Base-by-base conservation (phyloP, 1,140 invertebrate species). In the Mycetomoellerius zeteki region DNA sequence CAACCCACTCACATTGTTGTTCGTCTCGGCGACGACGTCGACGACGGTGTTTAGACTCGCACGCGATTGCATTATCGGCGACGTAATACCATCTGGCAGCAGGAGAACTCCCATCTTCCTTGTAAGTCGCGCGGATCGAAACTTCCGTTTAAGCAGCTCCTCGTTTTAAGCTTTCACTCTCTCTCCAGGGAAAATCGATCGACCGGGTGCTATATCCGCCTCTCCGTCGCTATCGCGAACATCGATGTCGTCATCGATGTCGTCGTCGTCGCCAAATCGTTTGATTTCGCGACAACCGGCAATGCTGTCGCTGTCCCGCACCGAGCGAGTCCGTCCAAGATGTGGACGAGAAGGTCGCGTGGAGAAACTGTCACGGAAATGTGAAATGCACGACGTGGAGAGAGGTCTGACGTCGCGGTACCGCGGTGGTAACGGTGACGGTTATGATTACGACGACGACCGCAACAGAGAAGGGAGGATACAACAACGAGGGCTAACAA, bases 61-160 rank as follows among this genome's bases (percentile, higher is more conserved):
- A 72, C 90, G 93, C 82, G 92, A 82, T 85, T 93, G 93, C 84
- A 91, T 82, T 62, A 84, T 43, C 62, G 62, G 62, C 64, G 89
- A 87, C 82, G 86, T 84, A 65, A 87, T 87, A 78, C 92, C 91
- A 88, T 94, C 93, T 58, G 92, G 87, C 88, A 95, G 92, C 89
- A 95, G 88, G 76, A 95, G 90, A 82, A 95, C 93, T 88, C 94
- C 94, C 94, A 95, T 95, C 85, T 93, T 93, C 69, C n/a, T 30
- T 43, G 27, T 43, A 43, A 60, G 21, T 24, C 37, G 24, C 8
- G 56, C 0, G 33, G 71, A 30, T 56, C 30, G 19, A 10, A n/a
- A 24, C 65, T 82, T 82, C 47, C 30, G n/a, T 52, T 62, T 16
- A n/a, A 24, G 73, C 21, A 62, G 24, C 71, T 52, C 24, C 6